A percentile compares a stretch with the other conserved stretches of the same genome.
Evolutionary conservation across 1,140 invertebrate genomes (phyloP).

Genomic region (Macrobrachium rosenbergii): DNA sequence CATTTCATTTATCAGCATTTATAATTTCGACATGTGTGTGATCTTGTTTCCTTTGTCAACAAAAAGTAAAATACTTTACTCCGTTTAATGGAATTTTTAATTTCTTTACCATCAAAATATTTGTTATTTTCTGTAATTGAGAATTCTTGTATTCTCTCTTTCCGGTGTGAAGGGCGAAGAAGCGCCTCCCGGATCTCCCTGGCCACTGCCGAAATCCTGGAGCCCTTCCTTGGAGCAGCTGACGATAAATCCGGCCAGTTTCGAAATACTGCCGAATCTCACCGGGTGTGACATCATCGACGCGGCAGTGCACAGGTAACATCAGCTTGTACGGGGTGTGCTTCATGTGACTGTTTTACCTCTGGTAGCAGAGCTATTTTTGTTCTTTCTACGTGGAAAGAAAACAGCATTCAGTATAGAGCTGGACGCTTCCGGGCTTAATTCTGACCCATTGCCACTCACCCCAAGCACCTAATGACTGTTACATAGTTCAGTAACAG

Average conservation of each 20-base stretch:
- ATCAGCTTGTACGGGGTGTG: too few species aligned
- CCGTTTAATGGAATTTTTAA: too few species aligned
- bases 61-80: not conserved
- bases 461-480: too few species aligned
- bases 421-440: too few species aligned
- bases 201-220: constrained; percentile 46
- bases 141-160: not conserved
- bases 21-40: too few species aligned
- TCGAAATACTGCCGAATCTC: constrained; percentile 47
- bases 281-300: constrained; percentile 55
- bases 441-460: too few species aligned
- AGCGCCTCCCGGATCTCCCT: constrained; percentile 44
- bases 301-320: constrained; percentile 45
- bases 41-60: not conserved
- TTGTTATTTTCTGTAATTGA: too few species aligned
- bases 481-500: too few species aligned
- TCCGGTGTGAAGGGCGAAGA: constrained; percentile 31
- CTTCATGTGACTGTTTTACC: too few species aligned
- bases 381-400: too few species aligned
- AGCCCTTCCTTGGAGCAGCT: constrained; percentile 14
- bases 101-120: too few species aligned
- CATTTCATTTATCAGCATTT: too few species aligned
- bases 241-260: constrained; percentile 36
- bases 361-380: not conserved
- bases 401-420: not conserved